A percentile compares a stretch with the other conserved stretches of the same genome.
Conservation (phyloP, 2,888 invertebrate genomes). For the Tetropium fuscum region DNA sequence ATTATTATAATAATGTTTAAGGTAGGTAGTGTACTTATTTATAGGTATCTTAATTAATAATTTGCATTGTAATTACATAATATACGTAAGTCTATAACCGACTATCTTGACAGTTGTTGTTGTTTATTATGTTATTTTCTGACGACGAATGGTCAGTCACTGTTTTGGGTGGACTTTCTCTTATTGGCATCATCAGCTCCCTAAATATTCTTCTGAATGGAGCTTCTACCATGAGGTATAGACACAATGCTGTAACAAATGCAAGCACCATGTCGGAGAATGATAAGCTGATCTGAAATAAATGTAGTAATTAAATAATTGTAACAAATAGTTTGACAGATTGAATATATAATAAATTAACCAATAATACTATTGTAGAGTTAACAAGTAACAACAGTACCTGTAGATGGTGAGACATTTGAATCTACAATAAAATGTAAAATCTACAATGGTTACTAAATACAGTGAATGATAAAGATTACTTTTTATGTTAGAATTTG, state of each 20-base stretch:
- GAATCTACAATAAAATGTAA: too few relatives aligned
- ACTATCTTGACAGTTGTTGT: conserved; percentile 47
- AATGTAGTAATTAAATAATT: conserved; percentile 17
- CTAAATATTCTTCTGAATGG: conserved; percentile 68
- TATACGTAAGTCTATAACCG: conserved; percentile 17
- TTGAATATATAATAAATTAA: too few relatives aligned
- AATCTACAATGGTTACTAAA: too few relatives aligned
- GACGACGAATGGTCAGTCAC: conserved; percentile 6
- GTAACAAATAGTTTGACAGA: too few relatives aligned
- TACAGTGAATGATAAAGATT: too few relatives aligned
- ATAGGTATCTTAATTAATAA: too few relatives aligned
- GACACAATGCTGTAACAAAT: conserved; percentile 65
- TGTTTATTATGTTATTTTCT: conserved; percentile 41
- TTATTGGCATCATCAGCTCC: conserved; percentile 54
- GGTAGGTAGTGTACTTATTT: too few relatives aligned
- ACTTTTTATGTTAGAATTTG: too few relatives aligned
- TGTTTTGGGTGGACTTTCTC: conserved; percentile 31
- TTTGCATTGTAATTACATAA: conserved; percentile 2
- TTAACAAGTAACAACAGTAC: too few relatives aligned
- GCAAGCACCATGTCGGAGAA: conserved; percentile 68
- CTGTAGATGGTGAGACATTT: too few relatives aligned
- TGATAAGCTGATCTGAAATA: conserved; percentile 65
- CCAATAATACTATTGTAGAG: too few relatives aligned
- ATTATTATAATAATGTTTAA: too few relatives aligned
- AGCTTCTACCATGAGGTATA: conserved; percentile 70